Evolutionary conservation across 2,888 invertebrate species (phyloP), one percentile per base, ranked within the genome.

Genomic region (Norana najaformis): DNA sequence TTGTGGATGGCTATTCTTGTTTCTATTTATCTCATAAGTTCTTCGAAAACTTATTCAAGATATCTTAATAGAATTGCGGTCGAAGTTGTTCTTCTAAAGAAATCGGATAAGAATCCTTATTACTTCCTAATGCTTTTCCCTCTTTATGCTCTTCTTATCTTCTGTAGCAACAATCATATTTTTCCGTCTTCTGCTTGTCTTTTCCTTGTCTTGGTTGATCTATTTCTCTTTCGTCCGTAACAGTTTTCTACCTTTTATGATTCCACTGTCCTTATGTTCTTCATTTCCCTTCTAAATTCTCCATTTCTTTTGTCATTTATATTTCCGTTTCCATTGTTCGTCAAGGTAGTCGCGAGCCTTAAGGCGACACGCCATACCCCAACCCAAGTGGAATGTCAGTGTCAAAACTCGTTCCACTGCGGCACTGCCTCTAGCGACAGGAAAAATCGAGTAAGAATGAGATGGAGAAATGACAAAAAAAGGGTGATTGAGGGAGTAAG

Each of bases 381-480:
- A n/a, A 69, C n/a, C 30, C 30, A 0, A 2, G 69, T 69, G 69
- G 30, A n/a, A 69, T 69, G 69, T 69, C 69, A 0, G 13, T n/a
- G 69, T 69, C 69, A 69, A 69, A 69, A 30, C n/a, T 11, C 30
- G 18, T n/a, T 69, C 69, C 69, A 69, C n/a, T 4, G 69, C 69
- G 30, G 11, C 69, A 69, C n/a, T 1, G n/a, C 69, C 1, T n/a
- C 69, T 13, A 30, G 69, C n/a, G 30, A 69, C n/a, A n/a, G 69
- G 69, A 47, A 23, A 47, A 23, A 47, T 47, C 47, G 47, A 69
- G 69, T 69, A 69, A 69, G 8, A 69, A 69, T n/a, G 30, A n/a
- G 69, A 69, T 69, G 69, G 69, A 69, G n/a, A 53, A n/a, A 69
- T 69, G 30, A n/a, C 69, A 69, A n/a, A 69, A 69, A 69, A 69